Evolutionary conservation across 1,140 invertebrate genomes (phyloP), one percentile per base, ranked within the genome.

Genomic region (Triops longicaudatus): DNA sequence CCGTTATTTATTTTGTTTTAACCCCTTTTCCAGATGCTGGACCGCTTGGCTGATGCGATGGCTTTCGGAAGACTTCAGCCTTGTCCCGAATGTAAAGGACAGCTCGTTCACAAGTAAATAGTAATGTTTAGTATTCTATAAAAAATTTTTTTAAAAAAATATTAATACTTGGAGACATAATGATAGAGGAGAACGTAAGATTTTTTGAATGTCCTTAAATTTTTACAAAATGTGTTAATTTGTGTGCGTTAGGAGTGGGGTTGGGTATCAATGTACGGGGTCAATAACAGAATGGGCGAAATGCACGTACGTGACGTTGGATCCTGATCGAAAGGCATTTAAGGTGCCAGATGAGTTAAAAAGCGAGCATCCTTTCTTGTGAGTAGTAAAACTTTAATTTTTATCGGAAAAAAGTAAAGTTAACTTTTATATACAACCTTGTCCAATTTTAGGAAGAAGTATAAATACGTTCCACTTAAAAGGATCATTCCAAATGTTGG

Each of bases 251-350:
- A 88, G 88, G 76, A 91, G 90, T 80, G 89, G 90, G 26, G 73
- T 84, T 80, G 92, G 91, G 0, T 97, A 97, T 82, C 85, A 87
- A 78, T 97, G 95, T 82, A 85, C 83, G 80, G 97, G 96, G 71
- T 86, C 92, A 83, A 80, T 96, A 42, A 91, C 90, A 27, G 96
- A 97, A 83, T 99, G 95, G 93, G 91, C 93, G 0, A 94, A 93
- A 84, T 99, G 97, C 83, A 86, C 88, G 71, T 89, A 91, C 80
- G 82, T 90, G 10, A 89, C 89, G 0, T 88, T 89, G 80, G 87
- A 90, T 26, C 96, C 97, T 9, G 87, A 91, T 80, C 85, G 94
- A 76, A 87, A 82, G n/a, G 83, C 88, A 72, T 94, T 97, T 80
- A 87, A 87, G 81, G 83, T 98, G 41, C 93, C 95, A 1, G 83